Percentiles rank a stretch among this genome's conserved stretches.
phyloP scores from a whole-genome alignment of 2,113 vertebrate genomes.

The Ardeotis arabs region DNA sequence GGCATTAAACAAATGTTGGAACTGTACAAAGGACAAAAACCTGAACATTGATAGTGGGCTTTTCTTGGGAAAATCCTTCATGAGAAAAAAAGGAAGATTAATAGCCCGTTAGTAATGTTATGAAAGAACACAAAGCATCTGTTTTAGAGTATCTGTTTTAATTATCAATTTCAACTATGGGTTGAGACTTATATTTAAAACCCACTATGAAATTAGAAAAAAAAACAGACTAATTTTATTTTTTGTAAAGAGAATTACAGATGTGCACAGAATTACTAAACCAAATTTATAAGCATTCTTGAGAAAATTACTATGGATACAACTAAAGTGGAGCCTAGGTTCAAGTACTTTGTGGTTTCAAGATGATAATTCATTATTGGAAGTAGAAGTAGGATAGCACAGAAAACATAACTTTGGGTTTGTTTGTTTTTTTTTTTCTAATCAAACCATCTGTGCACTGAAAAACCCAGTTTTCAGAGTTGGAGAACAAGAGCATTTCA shows the following conservation, averaged over 20 bases:
- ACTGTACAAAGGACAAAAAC: background rate
- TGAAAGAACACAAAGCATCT: background rate
- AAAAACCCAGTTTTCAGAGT: background rate
- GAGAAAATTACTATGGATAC: background rate
- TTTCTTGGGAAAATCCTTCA: conserved; percentile 5
- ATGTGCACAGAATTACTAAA: background rate
- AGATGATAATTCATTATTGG: rapidly evolving
- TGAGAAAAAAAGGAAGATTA: background rate
- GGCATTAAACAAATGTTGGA: background rate
- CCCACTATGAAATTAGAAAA: background rate
- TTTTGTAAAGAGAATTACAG: background rate
- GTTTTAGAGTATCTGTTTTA: background rate
- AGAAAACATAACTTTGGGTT: background rate
- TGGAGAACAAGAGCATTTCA: background rate
- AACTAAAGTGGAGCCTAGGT: background rate
- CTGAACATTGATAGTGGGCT: background rate
- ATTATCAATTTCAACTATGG: background rate
- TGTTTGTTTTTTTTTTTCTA: background rate
- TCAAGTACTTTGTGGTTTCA: background rate
- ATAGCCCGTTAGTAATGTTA: background rate
- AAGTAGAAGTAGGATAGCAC: background rate
- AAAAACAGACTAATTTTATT: background rate
- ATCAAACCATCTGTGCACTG: background rate
- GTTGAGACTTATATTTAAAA: background rate
- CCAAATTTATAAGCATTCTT: background rate